Percentiles rank a stretch among this genome's conserved stretches.
These are phyloP conservation scores for Ectemnius lituratus DNA, from an alignment of 2,888 invertebrate genomes.

Conservation along the genomic window DNA sequence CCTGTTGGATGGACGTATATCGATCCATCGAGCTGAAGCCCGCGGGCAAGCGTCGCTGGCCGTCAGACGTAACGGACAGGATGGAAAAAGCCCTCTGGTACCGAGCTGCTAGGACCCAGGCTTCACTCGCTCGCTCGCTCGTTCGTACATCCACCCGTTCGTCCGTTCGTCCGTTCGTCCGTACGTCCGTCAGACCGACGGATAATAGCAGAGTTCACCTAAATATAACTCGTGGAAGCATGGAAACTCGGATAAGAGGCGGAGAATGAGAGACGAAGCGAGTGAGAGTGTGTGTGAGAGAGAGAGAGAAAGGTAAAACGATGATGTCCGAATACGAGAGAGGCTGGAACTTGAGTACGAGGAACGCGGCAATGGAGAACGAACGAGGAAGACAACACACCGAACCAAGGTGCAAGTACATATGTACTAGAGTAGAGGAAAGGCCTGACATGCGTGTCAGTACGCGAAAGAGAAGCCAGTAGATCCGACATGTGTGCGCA, in stretches of 20 bases:
- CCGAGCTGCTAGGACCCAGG: conserved; percentile 41
- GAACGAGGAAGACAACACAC: not conserved
- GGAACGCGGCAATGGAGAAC: not conserved
- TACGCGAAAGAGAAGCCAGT: too few species aligned
- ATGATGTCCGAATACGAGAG: not conserved
- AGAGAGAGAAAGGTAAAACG: not conserved
- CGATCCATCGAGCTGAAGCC: conserved; percentile 58
- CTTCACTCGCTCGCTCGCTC: conserved; percentile 30
- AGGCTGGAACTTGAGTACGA: not conserved
- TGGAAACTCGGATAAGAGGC: conserved; percentile 11
- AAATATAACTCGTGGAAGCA: conserved; percentile 64
- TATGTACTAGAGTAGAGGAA: too few species aligned
- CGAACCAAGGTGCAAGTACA: too few species aligned
- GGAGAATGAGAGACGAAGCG: not conserved
- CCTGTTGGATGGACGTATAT: conserved; percentile 52
- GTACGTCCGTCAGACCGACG: conserved; percentile 64
- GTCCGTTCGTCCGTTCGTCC: conserved; percentile 56
- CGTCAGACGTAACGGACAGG: conserved; percentile 66
- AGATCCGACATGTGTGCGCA: too few species aligned
- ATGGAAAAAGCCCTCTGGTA: conserved; percentile 62
- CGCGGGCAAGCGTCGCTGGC: conserved; percentile 58
- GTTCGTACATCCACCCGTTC: conserved; percentile 59
- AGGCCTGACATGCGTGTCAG: too few species aligned
- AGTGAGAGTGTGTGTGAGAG: not conserved
- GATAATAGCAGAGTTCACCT: conserved; percentile 71